These are phyloP conservation scores for Tenthredo amoena DNA, from an alignment of 2,888 invertebrate species.

Conservation along the genomic window DNA sequence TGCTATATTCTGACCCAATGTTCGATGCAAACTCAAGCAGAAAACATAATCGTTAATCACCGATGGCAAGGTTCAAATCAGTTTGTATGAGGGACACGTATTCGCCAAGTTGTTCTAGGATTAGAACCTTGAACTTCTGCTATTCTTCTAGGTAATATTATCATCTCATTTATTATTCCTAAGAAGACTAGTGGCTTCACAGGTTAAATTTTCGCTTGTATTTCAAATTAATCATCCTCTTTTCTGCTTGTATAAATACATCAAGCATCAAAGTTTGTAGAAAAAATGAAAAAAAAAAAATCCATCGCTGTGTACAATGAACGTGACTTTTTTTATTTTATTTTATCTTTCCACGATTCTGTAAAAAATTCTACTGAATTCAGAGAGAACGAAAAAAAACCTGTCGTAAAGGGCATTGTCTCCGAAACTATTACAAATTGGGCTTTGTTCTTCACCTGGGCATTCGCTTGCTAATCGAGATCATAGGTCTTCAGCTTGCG, in stretches of 20 bases:
- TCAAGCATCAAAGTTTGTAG: neutral
- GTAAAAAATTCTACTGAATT: neutral
- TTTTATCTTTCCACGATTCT: neutral
- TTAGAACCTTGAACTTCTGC: conserved; percentile 5
- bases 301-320: neutral
- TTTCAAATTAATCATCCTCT: neutral
- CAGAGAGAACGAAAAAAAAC: neutral
- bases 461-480: neutral
- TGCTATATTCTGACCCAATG: neutral
- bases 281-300: neutral
- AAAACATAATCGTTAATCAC: neutral
- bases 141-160: neutral
- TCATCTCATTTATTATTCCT: neutral
- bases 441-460: neutral
- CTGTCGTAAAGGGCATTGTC: neutral
- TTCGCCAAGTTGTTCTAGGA: neutral
- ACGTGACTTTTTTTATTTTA: neutral
- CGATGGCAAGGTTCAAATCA: neutral
- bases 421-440: neutral
- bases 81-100: conserved; percentile 6
- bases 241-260: neutral
- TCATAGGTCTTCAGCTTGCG: neutral
- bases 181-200: neutral
- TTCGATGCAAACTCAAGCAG: neutral
- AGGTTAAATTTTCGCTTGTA: neutral